A percentile compares a stretch with the other conserved stretches of the same genome.
phyloP scores from a whole-genome alignment of 2,797 vertebrate species.

The Ficedula albicollis region DNA sequence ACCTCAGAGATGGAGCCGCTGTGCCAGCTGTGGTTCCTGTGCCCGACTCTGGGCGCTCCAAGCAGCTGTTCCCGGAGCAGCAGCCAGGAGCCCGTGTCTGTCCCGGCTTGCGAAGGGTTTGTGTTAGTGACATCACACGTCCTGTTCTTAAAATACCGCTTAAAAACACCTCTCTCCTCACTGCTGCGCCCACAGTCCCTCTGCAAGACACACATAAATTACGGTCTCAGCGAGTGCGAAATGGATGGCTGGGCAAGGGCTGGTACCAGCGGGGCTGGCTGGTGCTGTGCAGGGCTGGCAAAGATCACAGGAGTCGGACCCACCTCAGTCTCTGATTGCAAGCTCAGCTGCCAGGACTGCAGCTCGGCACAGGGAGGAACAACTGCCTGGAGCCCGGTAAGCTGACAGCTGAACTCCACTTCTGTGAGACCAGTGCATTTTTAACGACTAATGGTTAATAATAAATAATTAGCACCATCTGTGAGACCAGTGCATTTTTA shows the following conservation, averaged over 20 bases:
- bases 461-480: not conserved
- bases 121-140: accelerated
- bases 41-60: not conserved
- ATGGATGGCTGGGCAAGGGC: accelerated
- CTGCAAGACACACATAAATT: not conserved
- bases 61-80: not conserved
- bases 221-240: not conserved
- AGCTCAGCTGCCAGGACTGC: not conserved
- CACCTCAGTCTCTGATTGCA: accelerated
- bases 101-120: not conserved
- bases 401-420: not conserved
- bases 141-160: not conserved
- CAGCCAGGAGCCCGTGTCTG: not conserved
- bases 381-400: not conserved
- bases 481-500: not conserved
- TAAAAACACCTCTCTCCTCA: not conserved
- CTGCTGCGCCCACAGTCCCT: not conserved
- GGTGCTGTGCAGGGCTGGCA: not conserved
- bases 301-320: accelerated
- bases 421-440: not conserved
- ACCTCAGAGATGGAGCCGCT: too few relatives aligned
- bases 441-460: not conserved
- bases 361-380: not conserved
- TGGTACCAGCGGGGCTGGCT: not conserved
- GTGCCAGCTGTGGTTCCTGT: not conserved